phyloP scores from a whole-genome alignment of 2,888 invertebrate species.

The Eupithecia centaureata region DNA sequence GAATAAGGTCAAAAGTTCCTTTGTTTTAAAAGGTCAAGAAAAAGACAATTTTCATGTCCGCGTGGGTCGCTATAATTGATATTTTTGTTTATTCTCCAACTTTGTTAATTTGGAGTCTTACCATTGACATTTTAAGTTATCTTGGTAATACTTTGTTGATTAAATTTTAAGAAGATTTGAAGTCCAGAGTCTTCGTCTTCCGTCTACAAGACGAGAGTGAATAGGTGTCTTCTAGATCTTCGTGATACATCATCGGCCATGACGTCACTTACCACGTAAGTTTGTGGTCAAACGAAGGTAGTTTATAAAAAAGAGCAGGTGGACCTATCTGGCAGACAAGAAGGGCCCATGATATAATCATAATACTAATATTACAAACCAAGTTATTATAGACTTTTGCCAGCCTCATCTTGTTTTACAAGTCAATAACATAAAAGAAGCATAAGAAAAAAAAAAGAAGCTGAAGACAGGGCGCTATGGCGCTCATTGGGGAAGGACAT shows the following conservation, averaged over 20 bases:
- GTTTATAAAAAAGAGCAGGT: too few species aligned
- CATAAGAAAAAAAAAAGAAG: too few species aligned
- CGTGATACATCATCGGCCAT: too few species aligned
- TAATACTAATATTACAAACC: not conserved
- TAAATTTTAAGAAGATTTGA: not conserved
- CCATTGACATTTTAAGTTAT: conserved; percentile 3
- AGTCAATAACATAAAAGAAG: too few species aligned
- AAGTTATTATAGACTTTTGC: not conserved
- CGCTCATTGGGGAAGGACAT: too few species aligned
- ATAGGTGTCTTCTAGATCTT: too few species aligned
- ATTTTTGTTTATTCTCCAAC: conserved; percentile 19
- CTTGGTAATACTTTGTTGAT: not conserved
- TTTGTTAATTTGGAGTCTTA: conserved; percentile 5
- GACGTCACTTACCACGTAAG: too few species aligned
- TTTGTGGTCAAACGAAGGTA: too few species aligned
- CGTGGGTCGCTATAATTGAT: conserved; percentile 26
- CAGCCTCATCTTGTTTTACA: not conserved
- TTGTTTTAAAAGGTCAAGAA: conserved; percentile 38
- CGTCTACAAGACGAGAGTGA: too few species aligned
- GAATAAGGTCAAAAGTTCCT: conserved; percentile 31
- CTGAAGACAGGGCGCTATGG: too few species aligned
- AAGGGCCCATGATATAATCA: not conserved
- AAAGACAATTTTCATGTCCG: conserved; percentile 30
- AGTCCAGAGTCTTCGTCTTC: too few species aligned
- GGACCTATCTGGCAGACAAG: not conserved